Evolutionary conservation across 2,797 vertebrate genomes (phyloP).

Genomic region (Halcyon badia): DNA sequence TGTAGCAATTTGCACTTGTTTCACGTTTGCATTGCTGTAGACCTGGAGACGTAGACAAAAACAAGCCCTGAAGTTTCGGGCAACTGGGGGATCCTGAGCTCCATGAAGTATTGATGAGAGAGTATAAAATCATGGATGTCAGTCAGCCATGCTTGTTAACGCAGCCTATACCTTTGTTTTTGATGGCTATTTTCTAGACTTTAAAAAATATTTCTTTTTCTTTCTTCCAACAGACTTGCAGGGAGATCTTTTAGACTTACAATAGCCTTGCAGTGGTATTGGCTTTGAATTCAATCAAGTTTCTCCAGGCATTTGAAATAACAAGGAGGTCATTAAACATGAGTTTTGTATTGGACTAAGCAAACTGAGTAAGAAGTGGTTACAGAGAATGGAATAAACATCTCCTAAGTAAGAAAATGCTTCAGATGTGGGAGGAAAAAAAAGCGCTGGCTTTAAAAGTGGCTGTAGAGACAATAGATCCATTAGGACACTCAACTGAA

Average conservation of each 20-base stretch:
- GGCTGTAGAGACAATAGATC: background rate
- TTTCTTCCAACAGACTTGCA: background rate
- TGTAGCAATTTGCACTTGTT: background rate
- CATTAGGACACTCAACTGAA: background rate
- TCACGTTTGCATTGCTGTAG: background rate
- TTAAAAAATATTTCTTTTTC: background rate
- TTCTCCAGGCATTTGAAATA: constrained; percentile 33
- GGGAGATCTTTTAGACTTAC: constrained; percentile 11
- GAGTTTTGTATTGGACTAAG: background rate
- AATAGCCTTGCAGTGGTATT: background rate
- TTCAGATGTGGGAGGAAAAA: background rate
- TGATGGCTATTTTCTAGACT: background rate
- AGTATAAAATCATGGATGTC: background rate
- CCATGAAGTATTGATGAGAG: background rate
- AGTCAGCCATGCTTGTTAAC: background rate
- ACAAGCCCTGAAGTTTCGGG: background rate
- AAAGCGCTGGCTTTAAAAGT: background rate
- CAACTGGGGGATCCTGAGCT: background rate
- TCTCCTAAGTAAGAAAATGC: background rate
- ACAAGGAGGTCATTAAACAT: background rate
- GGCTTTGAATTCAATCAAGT: constrained; percentile 16
- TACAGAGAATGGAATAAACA: background rate
- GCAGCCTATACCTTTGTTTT: background rate
- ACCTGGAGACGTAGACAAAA: background rate
- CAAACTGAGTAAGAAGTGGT: background rate